A percentile compares a stretch with the other conserved stretches of the same genome.
phyloP scores from a whole-genome alignment of 53 echinoderm and acorn worm species.

The Holothuria leucospilota region DNA sequence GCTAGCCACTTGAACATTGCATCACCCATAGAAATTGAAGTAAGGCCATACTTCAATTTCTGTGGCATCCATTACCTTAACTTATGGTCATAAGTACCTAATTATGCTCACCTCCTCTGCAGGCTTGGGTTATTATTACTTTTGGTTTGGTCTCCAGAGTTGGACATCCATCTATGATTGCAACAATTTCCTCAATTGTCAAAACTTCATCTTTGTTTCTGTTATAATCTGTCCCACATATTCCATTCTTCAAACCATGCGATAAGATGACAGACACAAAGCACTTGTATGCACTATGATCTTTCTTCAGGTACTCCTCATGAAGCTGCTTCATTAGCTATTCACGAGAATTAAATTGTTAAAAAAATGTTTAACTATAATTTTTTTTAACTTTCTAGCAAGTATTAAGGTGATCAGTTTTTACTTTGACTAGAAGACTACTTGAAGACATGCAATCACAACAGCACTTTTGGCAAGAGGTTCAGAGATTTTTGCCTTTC shows the following conservation, averaged over 20 bases:
- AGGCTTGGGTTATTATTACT: constrained; percentile 29
- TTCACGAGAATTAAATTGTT: not conserved
- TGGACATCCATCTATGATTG: not conserved
- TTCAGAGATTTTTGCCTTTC: no score
- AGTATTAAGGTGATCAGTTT: no score
- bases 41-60: no score
- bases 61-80: not conserved
- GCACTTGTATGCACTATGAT: constrained; percentile 15
- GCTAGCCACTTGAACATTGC: not conserved
- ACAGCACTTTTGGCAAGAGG: no score
- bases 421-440: no score
- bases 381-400: no score
- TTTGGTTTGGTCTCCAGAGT: constrained; percentile 16
- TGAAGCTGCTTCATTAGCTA: constrained; percentile 21
- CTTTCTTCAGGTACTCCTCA: not conserved
- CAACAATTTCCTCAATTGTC: not conserved
- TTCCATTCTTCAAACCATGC: not conserved
- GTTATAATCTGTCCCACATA: constrained; percentile 35
- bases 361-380: not conserved
- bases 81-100: not conserved
- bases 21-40: no score
- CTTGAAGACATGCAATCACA: no score
- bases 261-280: constrained; percentile 32
- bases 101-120: constrained; percentile 6
- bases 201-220: constrained; percentile 4